Evolutionary conservation across 2,888 invertebrate species (phyloP).

Genomic region (Scaptomyza polygonia): DNA sequence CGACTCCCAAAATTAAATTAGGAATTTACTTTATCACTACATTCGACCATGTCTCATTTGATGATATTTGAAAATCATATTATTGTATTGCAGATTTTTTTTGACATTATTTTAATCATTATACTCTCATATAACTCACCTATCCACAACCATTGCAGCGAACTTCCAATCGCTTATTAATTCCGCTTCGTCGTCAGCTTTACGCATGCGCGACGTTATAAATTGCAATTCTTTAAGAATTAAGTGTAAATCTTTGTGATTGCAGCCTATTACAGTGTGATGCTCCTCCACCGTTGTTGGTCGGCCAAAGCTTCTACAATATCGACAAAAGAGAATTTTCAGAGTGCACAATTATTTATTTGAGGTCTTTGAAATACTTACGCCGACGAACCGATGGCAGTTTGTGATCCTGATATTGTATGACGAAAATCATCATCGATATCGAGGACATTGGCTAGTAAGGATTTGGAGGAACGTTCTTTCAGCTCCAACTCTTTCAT

Average conservation of each 20-base stretch:
- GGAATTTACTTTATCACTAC: neutral
- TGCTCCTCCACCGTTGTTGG: slow-evolving; percentile 91
- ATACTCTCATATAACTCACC: slow-evolving; percentile 84
- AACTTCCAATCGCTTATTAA: slow-evolving; percentile 99
- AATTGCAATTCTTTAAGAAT: slow-evolving; percentile 97
- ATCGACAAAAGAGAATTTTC: neutral
- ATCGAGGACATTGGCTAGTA: slow-evolving; percentile 97
- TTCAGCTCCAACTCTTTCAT: slow-evolving; percentile 97
- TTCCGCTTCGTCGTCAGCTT: slow-evolving; percentile 96
- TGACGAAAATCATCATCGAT: slow-evolving; percentile 97
- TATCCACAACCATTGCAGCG: slow-evolving; percentile 99
- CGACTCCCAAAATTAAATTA: neutral
- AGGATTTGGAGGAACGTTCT: slow-evolving; percentile 96
- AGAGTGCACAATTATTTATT: neutral
- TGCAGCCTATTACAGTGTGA: slow-evolving; percentile 88
- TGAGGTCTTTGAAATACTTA: slow-evolving; percentile 80
- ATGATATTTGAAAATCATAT: no score
- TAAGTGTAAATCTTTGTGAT: slow-evolving; percentile 93
- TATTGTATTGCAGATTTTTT: no score
- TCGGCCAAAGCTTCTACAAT: slow-evolving; percentile 87
- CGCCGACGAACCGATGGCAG: slow-evolving; percentile 88
- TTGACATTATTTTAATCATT: no score
- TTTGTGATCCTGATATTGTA: slow-evolving; percentile 86
- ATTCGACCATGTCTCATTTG: no score
- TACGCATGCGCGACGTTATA: slow-evolving; percentile 96